Percentiles rank a stretch among this genome's conserved stretches.
Evolutionary conservation across 1,140 invertebrate species (phyloP).

Genomic region (Meloidogyne floridensis): DNA sequence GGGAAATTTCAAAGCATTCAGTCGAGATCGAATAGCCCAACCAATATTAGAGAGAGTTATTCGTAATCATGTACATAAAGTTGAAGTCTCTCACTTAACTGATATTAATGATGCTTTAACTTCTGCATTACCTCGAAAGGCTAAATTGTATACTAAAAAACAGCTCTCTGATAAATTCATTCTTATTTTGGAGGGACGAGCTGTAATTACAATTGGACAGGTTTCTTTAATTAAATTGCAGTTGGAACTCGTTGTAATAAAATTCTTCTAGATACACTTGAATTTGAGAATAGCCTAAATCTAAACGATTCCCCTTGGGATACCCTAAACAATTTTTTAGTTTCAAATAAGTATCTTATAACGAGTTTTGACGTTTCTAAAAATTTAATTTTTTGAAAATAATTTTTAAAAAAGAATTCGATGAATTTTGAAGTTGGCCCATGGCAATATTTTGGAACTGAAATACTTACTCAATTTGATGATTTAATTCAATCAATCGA

Average conservation of each 20-base stretch:
- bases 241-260: too few relatives aligned
- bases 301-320: too few relatives aligned
- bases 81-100: constrained; percentile 58
- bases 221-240: constrained; percentile 18
- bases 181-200: constrained; percentile 62
- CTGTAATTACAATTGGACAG: constrained; percentile 62
- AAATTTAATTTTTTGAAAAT: neutral
- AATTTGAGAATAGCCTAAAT: too few relatives aligned
- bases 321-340: too few relatives aligned
- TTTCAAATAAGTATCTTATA: too few relatives aligned
- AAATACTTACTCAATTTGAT: constrained; percentile 50
- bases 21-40: constrained; percentile 46
- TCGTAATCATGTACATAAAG: constrained; percentile 60
- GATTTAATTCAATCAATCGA: constrained; percentile 36
- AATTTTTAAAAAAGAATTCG: constrained; percentile 40
- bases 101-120: constrained; percentile 57
- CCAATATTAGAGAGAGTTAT: constrained; percentile 63
- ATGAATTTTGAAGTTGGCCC: constrained; percentile 65
- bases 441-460: constrained; percentile 62
- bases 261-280: too few relatives aligned
- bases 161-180: constrained; percentile 62
- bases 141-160: constrained; percentile 59
- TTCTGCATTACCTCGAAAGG: constrained; percentile 50
- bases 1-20: constrained; percentile 37
- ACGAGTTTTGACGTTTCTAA: too few relatives aligned